These are phyloP conservation scores for Eumeta japonica DNA, from an alignment of 1,140 invertebrate genomes.

Conservation along the genomic window DNA sequence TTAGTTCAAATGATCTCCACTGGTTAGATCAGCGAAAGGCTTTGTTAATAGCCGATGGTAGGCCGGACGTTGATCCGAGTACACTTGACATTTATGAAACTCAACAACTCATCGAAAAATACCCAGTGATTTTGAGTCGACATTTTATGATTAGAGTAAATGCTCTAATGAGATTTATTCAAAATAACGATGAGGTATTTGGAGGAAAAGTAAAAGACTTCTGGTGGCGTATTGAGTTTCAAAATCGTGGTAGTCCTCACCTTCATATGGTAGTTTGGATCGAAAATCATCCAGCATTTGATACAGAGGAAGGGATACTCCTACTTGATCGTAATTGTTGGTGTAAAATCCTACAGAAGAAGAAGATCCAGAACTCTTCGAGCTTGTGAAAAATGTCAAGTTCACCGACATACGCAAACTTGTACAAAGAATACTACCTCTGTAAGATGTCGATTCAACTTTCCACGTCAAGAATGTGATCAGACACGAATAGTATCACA, in stretches of 20 bases:
- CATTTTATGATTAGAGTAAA: too few relatives aligned
- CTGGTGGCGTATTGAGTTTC: too few relatives aligned
- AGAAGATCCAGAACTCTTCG: constrained; percentile 9
- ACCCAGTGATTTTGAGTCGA: too few relatives aligned
- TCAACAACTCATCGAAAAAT: constrained; percentile 26
- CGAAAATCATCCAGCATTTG: constrained; percentile 13
- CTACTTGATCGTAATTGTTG: constrained; percentile 9
- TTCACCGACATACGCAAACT: constrained; percentile 12
- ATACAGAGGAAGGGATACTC: constrained; percentile 11
- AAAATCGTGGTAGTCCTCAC: constrained; percentile 21
- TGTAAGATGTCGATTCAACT: constrained; percentile 12
- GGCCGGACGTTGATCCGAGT: constrained; percentile 20
- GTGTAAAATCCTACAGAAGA: constrained; percentile 6
- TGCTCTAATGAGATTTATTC: too few relatives aligned
- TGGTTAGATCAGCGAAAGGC: too few relatives aligned
- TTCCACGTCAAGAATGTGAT: constrained; percentile 12
- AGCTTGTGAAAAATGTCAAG: constrained; percentile 16
- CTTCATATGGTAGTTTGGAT: constrained; percentile 21
- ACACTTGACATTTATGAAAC: constrained; percentile 19
- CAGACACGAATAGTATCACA: constrained; percentile 8
- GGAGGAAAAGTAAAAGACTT: constrained; percentile 16
- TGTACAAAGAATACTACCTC: constrained; percentile 12
- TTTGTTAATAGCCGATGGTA: constrained; percentile 25
- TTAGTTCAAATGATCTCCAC: constrained; percentile 35
- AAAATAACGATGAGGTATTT: constrained; percentile 14